phyloP scores from a whole-genome alignment of 2,888 invertebrate genomes.

The Scelioninae gen. 1 region DNA sequence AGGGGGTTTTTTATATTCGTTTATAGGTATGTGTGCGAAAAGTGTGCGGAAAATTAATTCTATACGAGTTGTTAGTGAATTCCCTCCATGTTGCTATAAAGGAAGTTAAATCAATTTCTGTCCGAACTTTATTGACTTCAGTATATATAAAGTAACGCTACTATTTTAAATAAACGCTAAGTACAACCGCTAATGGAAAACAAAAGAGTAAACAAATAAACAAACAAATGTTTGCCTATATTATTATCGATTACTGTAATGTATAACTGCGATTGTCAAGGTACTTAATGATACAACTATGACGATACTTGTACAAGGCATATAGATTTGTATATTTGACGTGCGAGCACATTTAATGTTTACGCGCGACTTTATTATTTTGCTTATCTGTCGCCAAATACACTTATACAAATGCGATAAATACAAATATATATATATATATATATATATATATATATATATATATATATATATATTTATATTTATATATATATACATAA shows the following conservation, averaged over 20 bases:
- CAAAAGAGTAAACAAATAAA: conserved; percentile 8
- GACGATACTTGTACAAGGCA: conserved; percentile 69
- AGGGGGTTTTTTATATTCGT: conserved; percentile 81
- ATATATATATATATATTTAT: conserved; percentile 37
- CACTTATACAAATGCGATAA: conserved; percentile 65
- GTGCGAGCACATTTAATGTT: conserved; percentile 79
- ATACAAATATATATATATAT: conserved; percentile 36
- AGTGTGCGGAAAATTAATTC: conserved; percentile 73
- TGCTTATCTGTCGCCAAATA: conserved; percentile 74
- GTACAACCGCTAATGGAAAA: conserved; percentile 74
- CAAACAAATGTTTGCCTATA: conserved; percentile 60
- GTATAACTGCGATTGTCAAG: conserved; percentile 73
- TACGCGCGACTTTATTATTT: conserved; percentile 78
- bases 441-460: conserved; percentile 24
- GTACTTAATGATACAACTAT: conserved; percentile 73
- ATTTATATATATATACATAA: no score
- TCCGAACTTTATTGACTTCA: conserved; percentile 80
- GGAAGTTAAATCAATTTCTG: conserved; percentile 79
- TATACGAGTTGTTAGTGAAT: conserved; percentile 82
- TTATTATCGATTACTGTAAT: conserved; percentile 59
- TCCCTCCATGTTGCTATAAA: conserved; percentile 83
- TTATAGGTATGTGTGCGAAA: conserved; percentile 79
- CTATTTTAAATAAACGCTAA: conserved; percentile 83
- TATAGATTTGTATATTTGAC: conserved; percentile 83
- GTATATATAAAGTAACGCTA: conserved; percentile 79